Percentiles rank a stretch among this genome's conserved stretches.
Evolutionary conservation across 2,797 vertebrate species (phyloP).

Genomic region (Mionectes olivaceus): DNA sequence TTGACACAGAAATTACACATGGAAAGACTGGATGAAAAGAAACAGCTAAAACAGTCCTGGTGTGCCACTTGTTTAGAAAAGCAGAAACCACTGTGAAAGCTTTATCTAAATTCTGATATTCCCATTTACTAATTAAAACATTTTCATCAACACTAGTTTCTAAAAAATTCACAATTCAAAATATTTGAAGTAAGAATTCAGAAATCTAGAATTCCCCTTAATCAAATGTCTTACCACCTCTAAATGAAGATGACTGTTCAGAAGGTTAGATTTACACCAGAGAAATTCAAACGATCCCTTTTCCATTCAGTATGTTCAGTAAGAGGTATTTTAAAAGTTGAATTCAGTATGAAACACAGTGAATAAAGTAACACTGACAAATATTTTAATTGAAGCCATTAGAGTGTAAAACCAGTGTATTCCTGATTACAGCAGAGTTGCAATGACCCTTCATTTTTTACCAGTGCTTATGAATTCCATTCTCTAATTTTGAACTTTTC

Average conservation of each 20-base stretch:
- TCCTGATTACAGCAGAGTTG: background rate
- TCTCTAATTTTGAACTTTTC: background rate
- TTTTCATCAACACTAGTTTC: background rate
- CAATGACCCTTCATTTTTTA: background rate
- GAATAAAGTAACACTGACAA: background rate
- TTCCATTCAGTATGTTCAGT: background rate
- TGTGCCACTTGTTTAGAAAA: background rate
- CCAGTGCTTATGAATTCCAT: slow-evolving; percentile 37
- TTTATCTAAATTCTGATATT: background rate
- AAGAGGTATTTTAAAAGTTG: background rate
- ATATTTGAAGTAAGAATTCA: background rate
- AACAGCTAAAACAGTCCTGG: background rate
- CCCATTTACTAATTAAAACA: background rate
- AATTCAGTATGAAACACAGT: background rate
- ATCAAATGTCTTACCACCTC: background rate
- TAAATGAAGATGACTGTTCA: background rate
- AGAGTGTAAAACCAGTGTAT: background rate
- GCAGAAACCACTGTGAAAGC: background rate
- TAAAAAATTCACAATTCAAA: background rate
- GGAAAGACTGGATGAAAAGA: background rate
- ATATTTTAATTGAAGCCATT: background rate
- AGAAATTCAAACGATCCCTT: background rate
- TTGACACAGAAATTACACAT: background rate
- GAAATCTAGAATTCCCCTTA: background rate
- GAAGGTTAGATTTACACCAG: background rate